These are phyloP conservation scores for Tachystola acroxantha DNA, from an alignment of 2,888 invertebrate species.

Conservation along the genomic window DNA sequence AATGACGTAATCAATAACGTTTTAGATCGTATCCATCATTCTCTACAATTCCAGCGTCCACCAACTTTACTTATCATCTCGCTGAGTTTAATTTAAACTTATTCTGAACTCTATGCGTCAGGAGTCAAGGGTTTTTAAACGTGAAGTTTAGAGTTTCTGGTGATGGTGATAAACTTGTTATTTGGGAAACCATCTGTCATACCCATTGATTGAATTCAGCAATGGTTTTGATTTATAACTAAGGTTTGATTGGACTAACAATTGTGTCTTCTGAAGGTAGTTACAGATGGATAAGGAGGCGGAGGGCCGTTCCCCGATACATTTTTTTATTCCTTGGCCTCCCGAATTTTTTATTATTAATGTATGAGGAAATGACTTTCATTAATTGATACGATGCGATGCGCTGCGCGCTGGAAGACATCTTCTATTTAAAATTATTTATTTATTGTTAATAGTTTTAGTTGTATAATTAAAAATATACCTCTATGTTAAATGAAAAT, in stretches of 20 bases:
- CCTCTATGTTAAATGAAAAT: too few relatives aligned
- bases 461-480: too few relatives aligned
- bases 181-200: conserved; percentile 23
- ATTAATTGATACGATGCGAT: too few relatives aligned
- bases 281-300: too few relatives aligned
- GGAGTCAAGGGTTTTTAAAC: not conserved
- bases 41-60: conserved; percentile 8
- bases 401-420: too few relatives aligned
- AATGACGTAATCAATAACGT: conserved; percentile 22
- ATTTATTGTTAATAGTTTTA: too few relatives aligned
- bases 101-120: not conserved
- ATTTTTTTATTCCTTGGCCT: too few relatives aligned
- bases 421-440: too few relatives aligned
- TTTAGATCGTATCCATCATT: conserved; percentile 24
- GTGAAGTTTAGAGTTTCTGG: not conserved
- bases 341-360: too few relatives aligned
- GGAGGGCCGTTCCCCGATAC: too few relatives aligned
- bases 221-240: conserved; percentile 22
- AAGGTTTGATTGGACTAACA: conserved; percentile 5
- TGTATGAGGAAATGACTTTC: too few relatives aligned
- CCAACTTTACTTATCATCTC: conserved; percentile 1
- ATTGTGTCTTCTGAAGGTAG: not conserved
- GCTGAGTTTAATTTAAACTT: not conserved
- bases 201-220: conserved; percentile 24
- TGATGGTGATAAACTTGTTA: conserved; percentile 5